Percentiles rank a stretch among this genome's conserved stretches.
Evolutionary conservation across 2,797 vertebrate genomes (phyloP).

Genomic region (Poecilia velifera): DNA sequence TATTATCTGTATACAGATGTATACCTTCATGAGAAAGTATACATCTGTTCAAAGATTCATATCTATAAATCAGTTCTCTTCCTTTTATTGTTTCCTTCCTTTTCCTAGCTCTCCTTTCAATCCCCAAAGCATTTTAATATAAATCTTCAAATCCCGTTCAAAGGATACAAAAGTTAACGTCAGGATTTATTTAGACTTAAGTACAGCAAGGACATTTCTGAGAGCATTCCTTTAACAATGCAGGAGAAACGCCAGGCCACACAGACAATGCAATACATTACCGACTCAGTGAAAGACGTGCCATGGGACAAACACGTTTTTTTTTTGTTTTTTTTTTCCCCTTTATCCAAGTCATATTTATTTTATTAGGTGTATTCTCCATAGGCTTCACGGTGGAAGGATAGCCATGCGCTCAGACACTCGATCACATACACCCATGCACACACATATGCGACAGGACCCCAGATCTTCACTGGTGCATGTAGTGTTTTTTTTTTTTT

Average conservation of each 20-base stretch:
- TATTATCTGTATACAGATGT: too few species aligned
- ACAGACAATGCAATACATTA: constrained; percentile 73
- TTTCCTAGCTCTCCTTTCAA: constrained; percentile 7
- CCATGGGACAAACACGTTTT: constrained; percentile 75
- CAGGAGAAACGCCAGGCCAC: constrained; percentile 56
- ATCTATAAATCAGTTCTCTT: background rate
- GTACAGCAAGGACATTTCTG: constrained; percentile 52
- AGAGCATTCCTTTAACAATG: constrained; percentile 59
- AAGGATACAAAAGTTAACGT: constrained; percentile 56
- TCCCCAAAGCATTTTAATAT: constrained; percentile 22
- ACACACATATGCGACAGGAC: constrained; percentile 55
- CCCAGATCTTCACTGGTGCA: constrained; percentile 78
- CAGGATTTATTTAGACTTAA: constrained; percentile 59
- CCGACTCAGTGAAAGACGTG: constrained; percentile 64
- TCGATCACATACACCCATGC: constrained; percentile 54
- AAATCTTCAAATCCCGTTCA: constrained; percentile 43
- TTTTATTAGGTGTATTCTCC: constrained; percentile 81
- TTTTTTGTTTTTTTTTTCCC: constrained; percentile 51
- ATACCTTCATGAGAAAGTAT: background rate
- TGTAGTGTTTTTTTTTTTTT: constrained; percentile 74
- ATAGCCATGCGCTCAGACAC: constrained; percentile 70
- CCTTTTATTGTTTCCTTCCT: background rate
- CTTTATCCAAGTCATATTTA: constrained; percentile 79
- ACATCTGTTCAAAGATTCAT: background rate
- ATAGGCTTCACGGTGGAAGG: constrained; percentile 72